Base-by-base conservation (phyloP, 2,888 invertebrate species). In the Ichneumoninae sp. region DNA sequence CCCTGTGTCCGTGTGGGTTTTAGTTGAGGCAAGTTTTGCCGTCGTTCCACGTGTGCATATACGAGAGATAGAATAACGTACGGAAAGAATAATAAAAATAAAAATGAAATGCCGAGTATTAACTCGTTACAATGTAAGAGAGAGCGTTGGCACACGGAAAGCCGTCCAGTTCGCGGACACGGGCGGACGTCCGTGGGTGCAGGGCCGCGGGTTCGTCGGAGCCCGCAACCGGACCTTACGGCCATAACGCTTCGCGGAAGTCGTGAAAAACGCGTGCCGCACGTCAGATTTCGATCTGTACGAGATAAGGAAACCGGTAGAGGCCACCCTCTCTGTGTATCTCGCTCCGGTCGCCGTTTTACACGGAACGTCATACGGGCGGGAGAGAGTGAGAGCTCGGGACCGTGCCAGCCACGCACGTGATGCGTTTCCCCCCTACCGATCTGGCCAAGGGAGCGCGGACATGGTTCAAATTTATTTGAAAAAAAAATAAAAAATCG, bases 261-360 rank as follows among this genome's bases (percentile, higher is more conserved):
- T 88, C 87, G 87, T 87, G 89, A 89, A 90, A 47, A 91, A 91
- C 91, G 90, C 91, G 91, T 91, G 91, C 91, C 90, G 90, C 91
- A 91, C 89, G 91, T 89, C 90, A 90, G 91, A 91, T 90, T 90
- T 91, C 89, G 91, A 91, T 91, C 89, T 86, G 81, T 83, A 75
- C 83, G 86, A 90, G 91, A 91, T 91, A 91, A 91, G 89, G 88
- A 88, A 91, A 91, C 91, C 91, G 91, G 91, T 91, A 91, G 82
- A 76, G 88, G 84, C 79, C 66, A 73, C 36, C 40, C 13, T 13
- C 44, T 54, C 54, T 30, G 22, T 50, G 4, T 47, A 63, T 57
- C 52, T 36, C 68, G 76, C 54, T n/a, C 70, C 33, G 44, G 26
- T 57, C 57, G 10, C 57, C 26, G 22, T 22, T 22, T 57, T 57